Conservation (phyloP, 2,888 invertebrate species). For the Laspeyria flexula region DNA sequence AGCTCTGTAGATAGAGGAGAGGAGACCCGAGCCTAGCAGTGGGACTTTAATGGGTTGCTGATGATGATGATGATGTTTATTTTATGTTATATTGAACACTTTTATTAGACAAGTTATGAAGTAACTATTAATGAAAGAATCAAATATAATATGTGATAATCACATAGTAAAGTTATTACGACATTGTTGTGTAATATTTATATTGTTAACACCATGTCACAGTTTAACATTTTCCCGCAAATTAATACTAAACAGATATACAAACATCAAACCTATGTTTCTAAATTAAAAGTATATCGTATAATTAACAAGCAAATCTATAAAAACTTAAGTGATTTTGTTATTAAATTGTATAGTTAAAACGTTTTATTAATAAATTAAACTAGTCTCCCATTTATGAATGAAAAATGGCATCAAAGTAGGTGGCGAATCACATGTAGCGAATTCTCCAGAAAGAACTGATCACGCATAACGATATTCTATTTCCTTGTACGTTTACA, state of each 20-base stretch:
- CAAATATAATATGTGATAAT: background rate
- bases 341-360: too few species aligned
- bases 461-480: too few species aligned
- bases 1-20: too few species aligned
- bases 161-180: background rate
- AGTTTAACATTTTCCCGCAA: background rate
- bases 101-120: background rate
- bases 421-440: too few species aligned
- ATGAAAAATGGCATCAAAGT: background rate
- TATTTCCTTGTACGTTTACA: conserved; percentile 1
- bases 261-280: background rate
- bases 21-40: too few species aligned
- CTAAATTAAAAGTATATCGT: too few species aligned
- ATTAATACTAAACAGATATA: background rate
- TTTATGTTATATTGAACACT: background rate
- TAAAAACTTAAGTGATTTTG: too few species aligned
- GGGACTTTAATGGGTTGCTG: too few species aligned
- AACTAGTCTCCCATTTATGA: too few species aligned
- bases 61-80: too few species aligned
- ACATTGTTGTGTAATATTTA: background rate
- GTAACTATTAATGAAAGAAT: background rate
- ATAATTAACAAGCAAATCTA: too few species aligned
- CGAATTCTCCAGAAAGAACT: background rate
- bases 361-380: too few species aligned
- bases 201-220: background rate